phyloP scores from a whole-genome alignment of 2,113 vertebrate species.

The Phodopus roborovskii region DNA sequence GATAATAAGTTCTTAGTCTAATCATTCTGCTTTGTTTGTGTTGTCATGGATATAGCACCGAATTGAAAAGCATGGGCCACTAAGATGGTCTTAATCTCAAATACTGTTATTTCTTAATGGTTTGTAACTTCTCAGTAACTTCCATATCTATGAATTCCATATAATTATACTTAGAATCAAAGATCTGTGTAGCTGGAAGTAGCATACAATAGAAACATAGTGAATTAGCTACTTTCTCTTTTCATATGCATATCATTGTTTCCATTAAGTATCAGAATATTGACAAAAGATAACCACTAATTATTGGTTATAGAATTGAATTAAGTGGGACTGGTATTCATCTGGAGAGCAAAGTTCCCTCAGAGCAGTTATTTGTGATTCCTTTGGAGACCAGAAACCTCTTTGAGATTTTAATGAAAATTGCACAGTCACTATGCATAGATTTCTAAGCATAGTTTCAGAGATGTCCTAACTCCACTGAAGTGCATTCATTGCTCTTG shows the following conservation, averaged over 20 bases:
- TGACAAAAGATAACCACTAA: not conserved
- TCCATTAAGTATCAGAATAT: not conserved
- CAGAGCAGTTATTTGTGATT: not conserved
- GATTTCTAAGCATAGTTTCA: not conserved
- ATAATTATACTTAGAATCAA: not conserved
- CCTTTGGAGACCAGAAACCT: not conserved
- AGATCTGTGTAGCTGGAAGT: not conserved
- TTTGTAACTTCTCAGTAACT: not conserved
- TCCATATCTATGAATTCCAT: not conserved
- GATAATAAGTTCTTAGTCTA: not conserved
- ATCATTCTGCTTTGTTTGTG: not conserved
- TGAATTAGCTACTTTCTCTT: not conserved
- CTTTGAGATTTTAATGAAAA: not conserved
- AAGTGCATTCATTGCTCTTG: not conserved
- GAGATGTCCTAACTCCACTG: not conserved
- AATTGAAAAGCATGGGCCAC: not conserved
- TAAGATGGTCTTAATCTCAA: not conserved
- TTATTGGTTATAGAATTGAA: not conserved
- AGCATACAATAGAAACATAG: not conserved
- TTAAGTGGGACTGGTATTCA: too few relatives aligned
- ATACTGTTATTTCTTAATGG: not conserved
- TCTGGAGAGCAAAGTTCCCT: not conserved
- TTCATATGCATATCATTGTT: not conserved
- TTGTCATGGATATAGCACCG: not conserved
- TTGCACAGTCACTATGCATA: not conserved